These are phyloP conservation scores for Rhinopomastus cyanomelas DNA, from an alignment of 2,113 vertebrate genomes.

Conservation along the genomic window DNA sequence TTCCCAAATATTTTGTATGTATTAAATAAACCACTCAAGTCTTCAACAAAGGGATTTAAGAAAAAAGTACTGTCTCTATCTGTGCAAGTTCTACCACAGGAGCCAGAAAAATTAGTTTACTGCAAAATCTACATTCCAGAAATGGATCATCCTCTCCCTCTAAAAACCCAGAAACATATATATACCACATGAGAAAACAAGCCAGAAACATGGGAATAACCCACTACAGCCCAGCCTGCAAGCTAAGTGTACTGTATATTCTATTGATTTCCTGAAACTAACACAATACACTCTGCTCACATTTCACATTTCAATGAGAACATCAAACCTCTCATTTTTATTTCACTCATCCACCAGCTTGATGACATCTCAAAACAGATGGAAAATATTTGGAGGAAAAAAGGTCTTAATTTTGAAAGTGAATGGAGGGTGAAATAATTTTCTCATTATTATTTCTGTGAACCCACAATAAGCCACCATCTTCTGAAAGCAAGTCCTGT, in stretches of 20 bases:
- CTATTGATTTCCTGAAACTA: background rate
- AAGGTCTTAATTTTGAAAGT: background rate
- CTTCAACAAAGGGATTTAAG: background rate
- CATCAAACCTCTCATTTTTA: background rate
- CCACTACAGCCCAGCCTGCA: background rate
- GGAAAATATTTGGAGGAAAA: background rate
- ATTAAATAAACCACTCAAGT: background rate
- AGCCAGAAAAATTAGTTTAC: background rate
- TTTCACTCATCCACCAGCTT: background rate
- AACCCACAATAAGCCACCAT: constrained; percentile 1
- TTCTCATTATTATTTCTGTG: background rate
- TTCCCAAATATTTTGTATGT: background rate
- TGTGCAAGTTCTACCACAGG: background rate
- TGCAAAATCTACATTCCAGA: background rate
- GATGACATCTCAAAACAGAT: background rate
- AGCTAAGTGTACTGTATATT: background rate
- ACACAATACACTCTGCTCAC: background rate
- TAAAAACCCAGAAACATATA: background rate
- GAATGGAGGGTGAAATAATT: background rate
- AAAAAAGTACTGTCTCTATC: background rate
- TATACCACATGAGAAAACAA: background rate
- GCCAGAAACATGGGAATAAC: background rate
- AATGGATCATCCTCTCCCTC: background rate
- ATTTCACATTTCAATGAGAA: background rate
- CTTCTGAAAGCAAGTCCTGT: background rate